Evolutionary conservation across 2,888 invertebrate genomes (phyloP), one percentile per base, ranked within the genome.

Genomic region (Drosophila rellima): DNA sequence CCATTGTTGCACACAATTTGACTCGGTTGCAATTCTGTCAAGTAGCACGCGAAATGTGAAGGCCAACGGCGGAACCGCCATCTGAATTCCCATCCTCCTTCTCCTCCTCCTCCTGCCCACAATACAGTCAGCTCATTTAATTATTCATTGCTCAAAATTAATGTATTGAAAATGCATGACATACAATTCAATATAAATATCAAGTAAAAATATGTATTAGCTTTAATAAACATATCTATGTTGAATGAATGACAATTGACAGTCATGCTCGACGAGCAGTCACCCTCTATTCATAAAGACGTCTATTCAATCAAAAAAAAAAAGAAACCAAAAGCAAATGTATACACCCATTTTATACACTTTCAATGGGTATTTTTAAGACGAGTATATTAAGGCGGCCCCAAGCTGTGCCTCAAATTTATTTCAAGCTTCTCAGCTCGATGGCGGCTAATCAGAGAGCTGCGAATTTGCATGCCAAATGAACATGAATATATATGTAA

Each of bases 41-140:
- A 73, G 69, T 33, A 10, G 69, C 77, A 75, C 73, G 77, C 75
- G 75, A 75, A 75, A 75, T 75, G 75, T 75, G 75, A 75, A 75
- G 75, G 75, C 73, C 77, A 78, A 29, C 56, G n/a, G 42, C 50
- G 50, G 37, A 66, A 51, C 37, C 45, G 59, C 29, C 50, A 71
- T 48, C 40, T 26, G 6, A 18, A 23, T 15, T 31, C 50, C 18
- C 50, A 51, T 17, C 10, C 62, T 45, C 50, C 23, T 23, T 20
- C 50, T 23, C 48, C 55, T 23, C 13, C 61, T 45, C 50, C 31
- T 57, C 31, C 61, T 31, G n/a, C n/a, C n/a, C n/a, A n/a, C n/a
- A n/a, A n/a, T n/a, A 33, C 51, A 20, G 37, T 8, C 59, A 39
- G 40, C 50, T 62, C 51, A 29, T 35, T 60, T 48, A 50, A 70